A percentile compares a stretch with the other conserved stretches of the same genome.
These are phyloP conservation scores for Holacanthus passer DNA, from an alignment of 2,113 vertebrate genomes.

Conservation along the genomic window DNA sequence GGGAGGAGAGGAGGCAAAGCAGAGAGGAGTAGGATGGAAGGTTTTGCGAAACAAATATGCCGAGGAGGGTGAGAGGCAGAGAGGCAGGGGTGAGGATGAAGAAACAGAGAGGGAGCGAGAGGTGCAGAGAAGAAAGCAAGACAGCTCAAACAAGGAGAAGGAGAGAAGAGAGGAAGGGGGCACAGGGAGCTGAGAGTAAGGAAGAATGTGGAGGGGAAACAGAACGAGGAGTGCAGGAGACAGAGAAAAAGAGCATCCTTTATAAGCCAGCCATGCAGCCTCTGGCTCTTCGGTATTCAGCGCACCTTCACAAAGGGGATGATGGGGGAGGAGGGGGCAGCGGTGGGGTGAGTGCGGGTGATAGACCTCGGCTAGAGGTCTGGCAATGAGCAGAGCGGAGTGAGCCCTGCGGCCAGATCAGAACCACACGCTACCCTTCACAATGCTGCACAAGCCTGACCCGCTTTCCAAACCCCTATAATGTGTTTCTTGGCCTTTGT, in stretches of 20 bases:
- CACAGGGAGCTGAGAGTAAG: slow-evolving; percentile 26
- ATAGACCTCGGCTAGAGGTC: slow-evolving; percentile 52
- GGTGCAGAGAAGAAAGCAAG: slow-evolving; percentile 50
- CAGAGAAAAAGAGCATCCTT: slow-evolving; percentile 69
- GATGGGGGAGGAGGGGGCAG: slow-evolving; percentile 7
- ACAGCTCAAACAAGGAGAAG: slow-evolving; percentile 40
- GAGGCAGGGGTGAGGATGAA: slow-evolving; percentile 50
- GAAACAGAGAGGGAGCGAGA: slow-evolving; percentile 41
- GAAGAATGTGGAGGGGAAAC: slow-evolving; percentile 48
- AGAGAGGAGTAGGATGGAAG: slow-evolving; percentile 55
- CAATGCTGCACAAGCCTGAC: slow-evolving; percentile 42
- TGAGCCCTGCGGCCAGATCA: slow-evolving; percentile 43
- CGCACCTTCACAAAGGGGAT: slow-evolving; percentile 56
- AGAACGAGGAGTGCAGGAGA: slow-evolving; percentile 51
- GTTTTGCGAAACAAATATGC: slow-evolving; percentile 74
- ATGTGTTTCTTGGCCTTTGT: slow-evolving; percentile 34
- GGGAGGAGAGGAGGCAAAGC: slow-evolving; percentile 16
- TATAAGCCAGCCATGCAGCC: slow-evolving; percentile 65
- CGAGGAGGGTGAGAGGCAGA: slow-evolving; percentile 45
- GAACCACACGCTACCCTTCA: slow-evolving; percentile 40
- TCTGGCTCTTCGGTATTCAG: slow-evolving; percentile 63
- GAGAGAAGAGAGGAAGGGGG: slow-evolving; percentile 24
- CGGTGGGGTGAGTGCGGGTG: slow-evolving; percentile 14
- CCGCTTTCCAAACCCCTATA: slow-evolving; percentile 20
- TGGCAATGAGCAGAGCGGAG: slow-evolving; percentile 32